Evolutionary conservation across 2,888 invertebrate genomes (phyloP).

Genomic region (Sarcophaga subvicina): DNA sequence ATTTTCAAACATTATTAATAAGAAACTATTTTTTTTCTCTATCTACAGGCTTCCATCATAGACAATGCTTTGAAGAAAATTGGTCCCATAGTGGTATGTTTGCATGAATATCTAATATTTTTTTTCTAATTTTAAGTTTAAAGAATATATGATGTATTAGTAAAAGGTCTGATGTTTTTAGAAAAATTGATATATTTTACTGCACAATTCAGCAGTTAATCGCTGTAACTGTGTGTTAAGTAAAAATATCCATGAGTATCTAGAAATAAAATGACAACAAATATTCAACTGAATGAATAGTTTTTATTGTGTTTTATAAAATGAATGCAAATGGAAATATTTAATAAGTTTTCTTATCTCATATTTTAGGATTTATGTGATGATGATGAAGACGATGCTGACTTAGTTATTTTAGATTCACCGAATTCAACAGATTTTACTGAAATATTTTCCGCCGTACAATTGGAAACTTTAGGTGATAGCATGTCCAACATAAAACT

Average conservation of each 20-base stretch:
- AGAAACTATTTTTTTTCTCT: neutral
- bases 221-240: constrained; percentile 68
- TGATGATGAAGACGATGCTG: constrained; percentile 57
- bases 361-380: constrained; percentile 61
- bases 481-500: constrained; percentile 42
- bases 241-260: constrained; percentile 54
- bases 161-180: constrained; percentile 77
- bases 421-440: constrained; percentile 32
- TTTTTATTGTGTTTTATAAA: no score
- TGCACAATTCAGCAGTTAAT: constrained; percentile 74
- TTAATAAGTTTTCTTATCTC: neutral
- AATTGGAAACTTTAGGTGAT: constrained; percentile 38
- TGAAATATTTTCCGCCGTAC: constrained; percentile 37
- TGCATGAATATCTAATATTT: neutral
- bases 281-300: constrained; percentile 44
- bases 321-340: neutral
- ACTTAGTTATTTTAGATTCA: constrained; percentile 17
- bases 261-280: constrained; percentile 58
- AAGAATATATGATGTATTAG: constrained; percentile 74
- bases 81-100: constrained; percentile 57
- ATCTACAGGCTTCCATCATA: constrained; percentile 61
- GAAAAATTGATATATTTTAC: constrained; percentile 50
- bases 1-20: neutral
- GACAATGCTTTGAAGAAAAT: constrained; percentile 59
- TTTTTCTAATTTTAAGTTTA: neutral